These are phyloP conservation scores for Chondrilla cf. caribensis DNA, from an alignment of 37 sponge, comb jelly and placozoan genomes.

Conservation along the genomic window DNA sequence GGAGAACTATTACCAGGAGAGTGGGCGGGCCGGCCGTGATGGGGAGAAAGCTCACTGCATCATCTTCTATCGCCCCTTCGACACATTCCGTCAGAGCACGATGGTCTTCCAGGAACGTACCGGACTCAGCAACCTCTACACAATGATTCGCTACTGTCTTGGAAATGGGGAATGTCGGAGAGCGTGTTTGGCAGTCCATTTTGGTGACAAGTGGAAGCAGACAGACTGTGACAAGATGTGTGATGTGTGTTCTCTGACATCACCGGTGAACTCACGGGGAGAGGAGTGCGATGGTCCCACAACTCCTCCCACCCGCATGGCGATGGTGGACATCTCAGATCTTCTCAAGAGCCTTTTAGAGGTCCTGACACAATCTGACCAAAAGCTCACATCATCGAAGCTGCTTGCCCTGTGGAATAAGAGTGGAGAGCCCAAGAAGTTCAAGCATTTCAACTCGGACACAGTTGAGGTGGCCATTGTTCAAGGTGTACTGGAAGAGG, in stretches of 20 bases:
- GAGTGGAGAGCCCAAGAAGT: background rate
- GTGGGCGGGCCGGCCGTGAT: constrained; percentile 95
- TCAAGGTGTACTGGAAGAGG: constrained; percentile 50
- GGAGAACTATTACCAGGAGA: constrained; percentile 98
- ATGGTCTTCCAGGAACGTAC: constrained; percentile 82
- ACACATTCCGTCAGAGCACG: constrained; percentile 56
- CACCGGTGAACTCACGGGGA: background rate
- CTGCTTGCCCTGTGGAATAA: constrained; percentile 52
- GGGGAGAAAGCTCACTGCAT: constrained; percentile 83
- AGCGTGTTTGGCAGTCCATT: constrained; percentile 65
- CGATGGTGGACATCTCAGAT: constrained; percentile 39
- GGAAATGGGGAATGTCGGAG: constrained; percentile 71
- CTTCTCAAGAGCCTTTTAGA: constrained; percentile 41
- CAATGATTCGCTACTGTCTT: constrained; percentile 71
- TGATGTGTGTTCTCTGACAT: constrained; percentile 45
- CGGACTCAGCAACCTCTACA: constrained; percentile 71
- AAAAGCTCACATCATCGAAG: constrained; percentile 66
- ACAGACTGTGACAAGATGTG: constrained; percentile 64
- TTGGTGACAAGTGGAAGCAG: constrained; percentile 72
- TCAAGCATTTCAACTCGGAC: background rate
- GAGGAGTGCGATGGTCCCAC: background rate
- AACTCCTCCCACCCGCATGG: background rate
- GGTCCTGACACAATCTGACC: constrained; percentile 28
- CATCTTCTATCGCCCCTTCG: constrained; percentile 68
- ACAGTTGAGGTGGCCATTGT: constrained; percentile 61